A percentile compares a stretch with the other conserved stretches of the same genome.
Evolutionary conservation across 2,888 invertebrate species (phyloP).

Genomic region (Macrophya alboannulata): DNA sequence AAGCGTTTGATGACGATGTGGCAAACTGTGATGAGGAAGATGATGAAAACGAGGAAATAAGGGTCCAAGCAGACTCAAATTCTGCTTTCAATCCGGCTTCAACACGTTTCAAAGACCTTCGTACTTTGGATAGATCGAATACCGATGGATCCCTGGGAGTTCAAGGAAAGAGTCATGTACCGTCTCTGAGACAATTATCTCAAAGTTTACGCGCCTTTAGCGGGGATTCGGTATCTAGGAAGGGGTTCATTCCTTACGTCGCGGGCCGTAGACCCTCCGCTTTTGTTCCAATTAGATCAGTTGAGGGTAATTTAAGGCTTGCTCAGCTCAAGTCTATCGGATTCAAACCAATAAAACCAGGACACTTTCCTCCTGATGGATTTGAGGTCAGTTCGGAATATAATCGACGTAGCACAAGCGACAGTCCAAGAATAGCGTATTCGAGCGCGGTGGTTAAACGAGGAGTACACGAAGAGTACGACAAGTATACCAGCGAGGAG

Average conservation of each 20-base stretch:
- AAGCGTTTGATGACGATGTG: conserved; percentile 61
- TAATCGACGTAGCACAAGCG: conserved; percentile 11
- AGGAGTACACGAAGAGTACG: conserved; percentile 74
- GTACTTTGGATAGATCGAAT: background rate
- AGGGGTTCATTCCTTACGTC: conserved; percentile 35
- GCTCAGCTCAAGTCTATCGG: conserved; percentile 75
- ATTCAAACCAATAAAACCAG: conserved; percentile 73
- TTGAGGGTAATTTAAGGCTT: conserved; percentile 70
- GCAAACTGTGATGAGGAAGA: conserved; percentile 56
- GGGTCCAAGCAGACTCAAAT: background rate
- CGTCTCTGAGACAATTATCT: conserved; percentile 32
- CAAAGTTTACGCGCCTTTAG: background rate
- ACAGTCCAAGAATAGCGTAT: conserved; percentile 30
- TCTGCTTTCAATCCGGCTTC: background rate
- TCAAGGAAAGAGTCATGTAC: background rate
- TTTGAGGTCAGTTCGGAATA: conserved; percentile 25
- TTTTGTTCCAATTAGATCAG: conserved; percentile 74
- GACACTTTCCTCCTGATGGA: conserved; percentile 41
- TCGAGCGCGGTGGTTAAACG: conserved; percentile 63
- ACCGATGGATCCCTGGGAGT: background rate
- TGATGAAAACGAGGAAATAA: conserved; percentile 56
- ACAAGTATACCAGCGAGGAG: conserved; percentile 76
- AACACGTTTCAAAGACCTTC: background rate
- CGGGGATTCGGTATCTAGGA: conserved; percentile 18
- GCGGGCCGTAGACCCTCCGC: conserved; percentile 67